phyloP scores from a whole-genome alignment of 1,140 invertebrate species.

The Steinernema khuongi region DNA sequence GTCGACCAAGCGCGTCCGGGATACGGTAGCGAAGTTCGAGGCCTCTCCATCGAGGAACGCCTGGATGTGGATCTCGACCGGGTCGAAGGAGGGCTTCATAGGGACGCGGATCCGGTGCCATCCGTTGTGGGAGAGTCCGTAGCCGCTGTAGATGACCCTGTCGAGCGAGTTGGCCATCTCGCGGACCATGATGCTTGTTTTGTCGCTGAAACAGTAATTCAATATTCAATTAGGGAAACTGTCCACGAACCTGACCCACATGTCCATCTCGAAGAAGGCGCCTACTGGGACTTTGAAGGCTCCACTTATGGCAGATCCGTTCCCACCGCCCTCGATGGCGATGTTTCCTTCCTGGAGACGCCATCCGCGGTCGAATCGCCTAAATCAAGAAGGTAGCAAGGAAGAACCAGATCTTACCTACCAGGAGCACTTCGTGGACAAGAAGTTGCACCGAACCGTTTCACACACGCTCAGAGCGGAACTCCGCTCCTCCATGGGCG shows the following conservation, averaged over 20 bases:
- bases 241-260: background rate
- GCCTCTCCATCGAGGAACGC: background rate
- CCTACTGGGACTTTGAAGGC: background rate
- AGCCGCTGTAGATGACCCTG: slow-evolving; percentile 1
- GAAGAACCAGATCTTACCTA: background rate
- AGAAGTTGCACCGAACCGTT: background rate
- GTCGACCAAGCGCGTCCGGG: background rate
- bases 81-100: background rate
- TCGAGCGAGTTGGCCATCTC: background rate
- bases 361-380: slow-evolving; percentile 1
- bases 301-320: background rate
- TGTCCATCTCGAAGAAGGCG: background rate
- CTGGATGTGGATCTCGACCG: background rate
- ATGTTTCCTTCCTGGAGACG: slow-evolving; percentile 8
- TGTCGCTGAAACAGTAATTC: background rate
- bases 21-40: background rate
- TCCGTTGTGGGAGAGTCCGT: slow-evolving; percentile 1
- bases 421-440: background rate
- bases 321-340: background rate
- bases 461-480: background rate
- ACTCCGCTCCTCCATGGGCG: background rate
- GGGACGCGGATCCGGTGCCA: background rate
- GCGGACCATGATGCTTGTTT: background rate
- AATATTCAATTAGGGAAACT: background rate
- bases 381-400: background rate